Base-by-base conservation (phyloP, 2,797 vertebrate species). In the Acanthopagrus latus region DNA sequence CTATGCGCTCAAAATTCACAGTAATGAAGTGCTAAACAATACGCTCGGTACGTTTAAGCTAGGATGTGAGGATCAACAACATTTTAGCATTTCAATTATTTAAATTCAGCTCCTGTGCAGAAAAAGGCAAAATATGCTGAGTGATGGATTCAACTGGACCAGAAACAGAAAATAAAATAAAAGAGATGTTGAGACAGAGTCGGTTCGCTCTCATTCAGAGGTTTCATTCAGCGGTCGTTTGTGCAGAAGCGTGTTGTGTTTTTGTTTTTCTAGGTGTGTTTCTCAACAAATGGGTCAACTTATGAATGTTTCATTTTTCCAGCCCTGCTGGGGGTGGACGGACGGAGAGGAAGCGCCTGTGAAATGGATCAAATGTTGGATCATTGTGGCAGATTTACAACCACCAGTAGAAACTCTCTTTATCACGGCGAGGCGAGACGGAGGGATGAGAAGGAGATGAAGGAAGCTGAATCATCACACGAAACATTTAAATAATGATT, bases 261-360 rank as follows among this genome's bases (percentile, higher is more conserved):
- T 59, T 43, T 72, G 29, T 52, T 80, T 68, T 74, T 56, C 23
- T 2, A 55, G 75, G 64, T 78, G 41, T 71, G 54, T 10, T 70
- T 5, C 62, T 74, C 69, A 86, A 78, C 71, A 82, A 85, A 77
- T 66, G 71, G 87, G 80, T 83, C 83, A 71, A 43, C 20, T 54
- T 73, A 65, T 88, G 64, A 62, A 90, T 87, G 14, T 85, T 88
- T 90, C 3, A 80, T 77, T 20, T 1, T 20, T 17, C 13, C 57
- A 13, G 18, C 43, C 62, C 51, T 79, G 64, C 51, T 57, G 54
- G 50, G 54, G 46, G 51, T 47, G 14, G 43, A 54, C 59, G 13
- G 63, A 60, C 0, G 10, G 47, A 72, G 29, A 50, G n/a, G 56
- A 23, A 60, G 50, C 6, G 5, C 17, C 4, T 52, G 5, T 56